Base-by-base conservation (phyloP, 2,797 vertebrate genomes). In the Salarias fasciatus region DNA sequence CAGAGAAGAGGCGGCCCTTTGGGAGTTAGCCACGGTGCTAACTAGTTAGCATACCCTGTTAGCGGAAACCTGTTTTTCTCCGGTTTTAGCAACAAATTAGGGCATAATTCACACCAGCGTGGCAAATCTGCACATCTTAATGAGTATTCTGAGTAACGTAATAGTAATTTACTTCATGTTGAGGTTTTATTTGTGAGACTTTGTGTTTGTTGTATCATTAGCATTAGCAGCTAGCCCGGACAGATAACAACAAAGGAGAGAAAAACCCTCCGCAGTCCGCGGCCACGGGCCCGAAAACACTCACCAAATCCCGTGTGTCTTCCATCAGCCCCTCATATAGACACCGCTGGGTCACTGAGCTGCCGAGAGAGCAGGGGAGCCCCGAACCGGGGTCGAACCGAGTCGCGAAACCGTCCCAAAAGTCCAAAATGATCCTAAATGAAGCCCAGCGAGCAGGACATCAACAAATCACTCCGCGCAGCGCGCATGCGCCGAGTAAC, bases 291-390 rank as follows among this genome's bases (percentile, higher is more conserved):
- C 51, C 49, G 6, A 33, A 33, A 65, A 65, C 59, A 75, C 88
- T 86, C 75, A 95, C 97, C 97, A 95, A 87, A 91, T 98, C 95
- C 93, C 96, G 90, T 92, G 96, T 92, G 94, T 96, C 95, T 94
- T 96, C 97, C 97, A 99, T 98, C 92, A 96, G 93, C 94, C 94
- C 95, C 89, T 96, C 96, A 96, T 94, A 94, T 84, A 94, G 88
- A 86, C 81, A 46, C 46, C 71, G 79, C 43, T 75, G 43, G 61
- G 71, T 63, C 63, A 54, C 59, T 63, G 58, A 47, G 6, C 81
- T 80, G 8, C 79, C 68, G 68, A 64, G 58, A 63, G 58, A 57
- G 75, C 83, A 73, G 49, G n/a, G 76, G 83, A 66, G 41, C 73
- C 78, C 55, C 65, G 65, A 59, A 30, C 42, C 41, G 71, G 77